Evolutionary conservation across 2,888 invertebrate species (phyloP).

Genomic region (Dione juno): DNA sequence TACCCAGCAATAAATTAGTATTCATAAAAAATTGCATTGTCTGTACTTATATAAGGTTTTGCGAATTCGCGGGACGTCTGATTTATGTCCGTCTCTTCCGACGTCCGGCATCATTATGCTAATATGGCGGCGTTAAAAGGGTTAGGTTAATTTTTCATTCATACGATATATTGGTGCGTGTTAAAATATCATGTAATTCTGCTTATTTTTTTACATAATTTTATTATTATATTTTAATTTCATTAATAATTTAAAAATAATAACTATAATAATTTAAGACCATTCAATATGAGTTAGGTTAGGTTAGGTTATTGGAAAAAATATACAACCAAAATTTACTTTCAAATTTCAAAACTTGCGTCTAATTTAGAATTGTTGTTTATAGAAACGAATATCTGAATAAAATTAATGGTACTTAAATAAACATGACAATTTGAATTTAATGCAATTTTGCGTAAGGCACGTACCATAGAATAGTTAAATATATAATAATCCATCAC

Average conservation of each 20-base stretch:
- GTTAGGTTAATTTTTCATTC: conserved; percentile 50
- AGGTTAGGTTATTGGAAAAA: no score
- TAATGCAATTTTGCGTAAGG: no score
- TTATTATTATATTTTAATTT: neutral
- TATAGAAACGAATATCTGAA: no score
- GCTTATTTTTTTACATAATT: neutral
- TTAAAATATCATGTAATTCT: conserved; percentile 16
- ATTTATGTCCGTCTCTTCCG: conserved; percentile 59
- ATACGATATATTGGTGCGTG: conserved; percentile 43
- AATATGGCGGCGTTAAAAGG: conserved; percentile 52
- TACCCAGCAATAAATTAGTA: conserved; percentile 27
- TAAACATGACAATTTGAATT: no score
- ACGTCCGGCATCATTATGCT: conserved; percentile 57
- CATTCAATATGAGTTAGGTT: no score
- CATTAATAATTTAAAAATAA: neutral
- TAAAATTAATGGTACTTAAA: no score
- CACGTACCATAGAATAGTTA: no score
- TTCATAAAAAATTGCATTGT: conserved; percentile 41
- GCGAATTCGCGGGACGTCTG: conserved; percentile 47
- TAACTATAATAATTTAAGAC: no score
- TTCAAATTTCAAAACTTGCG: no score
- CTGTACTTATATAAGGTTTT: conserved; percentile 37
- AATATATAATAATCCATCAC: no score
- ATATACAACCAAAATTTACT: no score
- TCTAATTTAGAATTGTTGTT: no score